Evolutionary conservation across 2,888 invertebrate genomes (phyloP).

Genomic region (Mystacides longicornis): DNA sequence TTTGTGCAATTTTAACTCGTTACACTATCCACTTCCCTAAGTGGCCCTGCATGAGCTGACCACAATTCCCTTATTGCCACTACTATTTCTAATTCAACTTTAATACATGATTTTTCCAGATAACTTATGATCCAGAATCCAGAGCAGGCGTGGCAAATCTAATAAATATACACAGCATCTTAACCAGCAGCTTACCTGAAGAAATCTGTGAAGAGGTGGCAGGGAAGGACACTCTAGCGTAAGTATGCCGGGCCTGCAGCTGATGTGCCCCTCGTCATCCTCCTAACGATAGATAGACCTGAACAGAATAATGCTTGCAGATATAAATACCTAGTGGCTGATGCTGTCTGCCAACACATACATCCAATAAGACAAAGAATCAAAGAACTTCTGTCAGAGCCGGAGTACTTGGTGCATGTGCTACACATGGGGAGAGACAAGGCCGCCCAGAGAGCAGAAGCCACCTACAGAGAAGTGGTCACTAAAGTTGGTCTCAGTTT

Average conservation of each 20-base stretch:
- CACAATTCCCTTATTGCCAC: no score
- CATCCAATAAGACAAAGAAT: constrained; percentile 61
- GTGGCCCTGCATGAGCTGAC: no score
- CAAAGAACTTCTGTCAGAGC: constrained; percentile 49
- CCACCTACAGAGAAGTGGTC: constrained; percentile 57
- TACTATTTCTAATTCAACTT: no score
- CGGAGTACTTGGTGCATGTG: constrained; percentile 54
- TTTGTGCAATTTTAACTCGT: no score
- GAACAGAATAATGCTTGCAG: no score
- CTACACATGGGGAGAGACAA: constrained; percentile 56
- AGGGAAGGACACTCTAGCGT: constrained; percentile 66
- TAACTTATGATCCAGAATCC: constrained; percentile 69
- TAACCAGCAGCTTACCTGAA: constrained; percentile 57
- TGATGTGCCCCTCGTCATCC: no score
- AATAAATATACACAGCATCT: constrained; percentile 71
- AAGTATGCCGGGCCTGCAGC: constrained; percentile 31
- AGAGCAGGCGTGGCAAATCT: constrained; percentile 90
- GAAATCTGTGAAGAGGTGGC: constrained; percentile 60
- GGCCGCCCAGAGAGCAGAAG: constrained; percentile 55
- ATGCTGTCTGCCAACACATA: constrained; percentile 61
- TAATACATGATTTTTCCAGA: constrained; percentile 35
- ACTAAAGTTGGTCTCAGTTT: constrained; percentile 50
- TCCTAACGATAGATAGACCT: no score
- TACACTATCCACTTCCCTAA: no score
- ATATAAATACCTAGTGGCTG: constrained; percentile 67